Conservation (phyloP, 2,888 invertebrate species). For the Miltochrista miniata region DNA sequence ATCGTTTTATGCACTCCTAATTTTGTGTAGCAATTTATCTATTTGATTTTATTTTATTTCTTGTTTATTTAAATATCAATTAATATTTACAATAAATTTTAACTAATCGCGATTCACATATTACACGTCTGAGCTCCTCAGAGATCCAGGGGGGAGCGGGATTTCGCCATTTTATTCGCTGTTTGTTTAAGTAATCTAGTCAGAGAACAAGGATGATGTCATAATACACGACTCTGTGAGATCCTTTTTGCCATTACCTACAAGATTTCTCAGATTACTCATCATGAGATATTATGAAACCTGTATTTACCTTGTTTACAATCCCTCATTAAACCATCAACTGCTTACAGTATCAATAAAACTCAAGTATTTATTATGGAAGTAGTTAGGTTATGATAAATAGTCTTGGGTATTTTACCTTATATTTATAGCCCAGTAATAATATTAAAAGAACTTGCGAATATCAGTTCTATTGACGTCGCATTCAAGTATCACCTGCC, state of each 20-base stretch:
- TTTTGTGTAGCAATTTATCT: too few relatives aligned
- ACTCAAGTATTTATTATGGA: background rate
- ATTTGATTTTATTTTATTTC: too few relatives aligned
- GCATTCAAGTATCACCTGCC: too few relatives aligned
- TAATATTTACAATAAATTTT: too few relatives aligned
- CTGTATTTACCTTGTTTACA: constrained; percentile 12
- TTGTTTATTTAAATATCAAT: too few relatives aligned
- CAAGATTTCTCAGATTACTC: constrained; percentile 24
- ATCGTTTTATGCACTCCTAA: too few relatives aligned
- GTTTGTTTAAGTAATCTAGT: background rate
- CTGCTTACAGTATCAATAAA: background rate
- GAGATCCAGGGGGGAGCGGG: too few relatives aligned
- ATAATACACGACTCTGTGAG: constrained; percentile 8
- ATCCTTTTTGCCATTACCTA: constrained; percentile 18
- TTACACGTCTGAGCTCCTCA: too few relatives aligned
- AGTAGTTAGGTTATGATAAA: background rate
- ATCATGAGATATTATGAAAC: constrained; percentile 18
- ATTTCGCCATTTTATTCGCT: too few relatives aligned
- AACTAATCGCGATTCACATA: too few relatives aligned
- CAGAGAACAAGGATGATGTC: constrained; percentile 23
- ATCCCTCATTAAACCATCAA: background rate
- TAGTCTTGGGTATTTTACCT: background rate
- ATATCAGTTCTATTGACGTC: too few relatives aligned
- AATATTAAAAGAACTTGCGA: too few relatives aligned
- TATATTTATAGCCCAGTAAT: background rate